A percentile compares a stretch with the other conserved stretches of the same genome.
Conservation (phyloP, 30 jellyfish, hydroid and myxozoan species). For the Sanderia malayensis region DNA sequence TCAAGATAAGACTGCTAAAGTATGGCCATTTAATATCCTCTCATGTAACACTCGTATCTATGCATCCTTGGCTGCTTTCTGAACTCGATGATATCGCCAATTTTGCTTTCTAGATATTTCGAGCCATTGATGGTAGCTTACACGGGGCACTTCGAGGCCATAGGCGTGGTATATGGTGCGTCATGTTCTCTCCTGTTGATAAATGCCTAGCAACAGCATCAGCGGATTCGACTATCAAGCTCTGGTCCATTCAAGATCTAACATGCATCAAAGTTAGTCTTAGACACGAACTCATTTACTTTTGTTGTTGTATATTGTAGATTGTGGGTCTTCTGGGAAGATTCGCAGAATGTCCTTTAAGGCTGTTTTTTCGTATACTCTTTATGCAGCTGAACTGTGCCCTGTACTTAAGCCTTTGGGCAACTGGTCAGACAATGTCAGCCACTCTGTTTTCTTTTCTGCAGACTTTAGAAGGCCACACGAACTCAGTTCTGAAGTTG, state of each 20-base stretch:
- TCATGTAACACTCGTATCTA: too few relatives aligned
- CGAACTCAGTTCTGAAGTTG: conserved; percentile 72
- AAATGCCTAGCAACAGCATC: conserved; percentile 85
- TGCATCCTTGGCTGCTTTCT: too few relatives aligned
- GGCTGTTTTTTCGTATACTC: not conserved
- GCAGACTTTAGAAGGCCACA: conserved; percentile 87
- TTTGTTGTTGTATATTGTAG: not conserved
- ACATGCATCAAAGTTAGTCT: conserved; percentile 78
- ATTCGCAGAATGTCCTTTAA: too few relatives aligned
- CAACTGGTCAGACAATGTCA: too few relatives aligned
- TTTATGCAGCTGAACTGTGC: not conserved
- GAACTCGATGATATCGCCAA: too few relatives aligned
- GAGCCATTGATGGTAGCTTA: conserved; percentile 55
- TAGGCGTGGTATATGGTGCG: conserved; percentile 90
- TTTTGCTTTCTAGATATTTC: conserved; percentile 46
- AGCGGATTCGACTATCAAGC: conserved; percentile 71
- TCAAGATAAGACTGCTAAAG: conserved; percentile 82
- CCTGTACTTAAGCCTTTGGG: too few relatives aligned
- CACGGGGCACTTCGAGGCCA: conserved; percentile 81
- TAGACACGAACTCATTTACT: not conserved
- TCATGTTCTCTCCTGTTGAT: conserved; percentile 80
- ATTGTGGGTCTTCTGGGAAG: too few relatives aligned
- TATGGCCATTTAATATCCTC: too few relatives aligned
- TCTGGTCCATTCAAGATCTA: conserved; percentile 78
- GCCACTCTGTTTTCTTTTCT: too few relatives aligned